Evolutionary conservation across 35 echinoderm and acorn worm species (phyloP).

Genomic region (Ptychodera flava): DNA sequence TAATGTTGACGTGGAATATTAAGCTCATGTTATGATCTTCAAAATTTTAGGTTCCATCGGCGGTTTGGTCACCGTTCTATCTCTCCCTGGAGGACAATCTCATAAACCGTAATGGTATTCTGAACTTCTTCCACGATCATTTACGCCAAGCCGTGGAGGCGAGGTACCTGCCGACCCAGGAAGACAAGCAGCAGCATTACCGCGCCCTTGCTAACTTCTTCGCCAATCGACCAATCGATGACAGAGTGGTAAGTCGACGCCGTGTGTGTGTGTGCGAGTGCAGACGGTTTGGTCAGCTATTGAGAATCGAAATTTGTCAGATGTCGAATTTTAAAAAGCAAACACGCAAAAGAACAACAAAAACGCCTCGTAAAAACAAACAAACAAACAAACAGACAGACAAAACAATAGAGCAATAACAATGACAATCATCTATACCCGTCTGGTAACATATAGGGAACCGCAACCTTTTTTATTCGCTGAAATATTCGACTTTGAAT

Average conservation of each 20-base stretch:
- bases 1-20: too few species aligned
- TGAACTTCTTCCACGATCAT: conserved; percentile 97
- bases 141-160: conserved; percentile 79
- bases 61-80: conserved; percentile 82
- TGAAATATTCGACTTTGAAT: too few species aligned
- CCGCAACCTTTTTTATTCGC: too few species aligned
- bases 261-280: not conserved
- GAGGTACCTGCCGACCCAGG: conserved; percentile 63
- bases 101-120: conserved; percentile 76
- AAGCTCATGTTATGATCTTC: too few species aligned
- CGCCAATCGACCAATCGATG: conserved; percentile 61
- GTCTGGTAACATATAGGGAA: too few species aligned
- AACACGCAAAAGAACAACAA: too few species aligned
- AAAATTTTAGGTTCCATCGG: conserved; percentile 55
- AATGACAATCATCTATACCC: too few species aligned
- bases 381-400: too few species aligned
- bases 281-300: not conserved
- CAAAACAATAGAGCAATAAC: too few species aligned
- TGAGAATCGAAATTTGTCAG: too few species aligned
- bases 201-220: conserved; percentile 68
- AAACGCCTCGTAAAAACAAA: too few species aligned
- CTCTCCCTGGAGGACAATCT: conserved; percentile 88
- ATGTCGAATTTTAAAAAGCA: too few species aligned
- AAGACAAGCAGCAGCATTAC: conserved; percentile 47
- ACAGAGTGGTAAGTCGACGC: conserved; percentile 65